Percentiles rank a stretch among this genome's conserved stretches.
phyloP scores from a whole-genome alignment of 2,797 vertebrate genomes.

The Acanthis flammea region DNA sequence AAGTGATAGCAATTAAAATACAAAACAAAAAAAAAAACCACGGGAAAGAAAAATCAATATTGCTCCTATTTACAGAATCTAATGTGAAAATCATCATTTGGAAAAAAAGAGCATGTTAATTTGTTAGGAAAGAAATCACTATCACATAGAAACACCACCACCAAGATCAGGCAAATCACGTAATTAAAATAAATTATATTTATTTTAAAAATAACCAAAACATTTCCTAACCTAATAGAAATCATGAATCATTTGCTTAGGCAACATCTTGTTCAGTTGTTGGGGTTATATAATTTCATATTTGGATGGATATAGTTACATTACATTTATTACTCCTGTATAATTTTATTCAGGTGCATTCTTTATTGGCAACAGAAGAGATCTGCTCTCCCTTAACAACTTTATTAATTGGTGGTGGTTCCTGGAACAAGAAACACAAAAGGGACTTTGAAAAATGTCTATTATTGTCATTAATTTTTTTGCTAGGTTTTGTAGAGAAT shows the following conservation, averaged over 20 bases:
- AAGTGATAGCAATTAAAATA: background rate
- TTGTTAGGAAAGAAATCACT: background rate
- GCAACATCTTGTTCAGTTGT: background rate
- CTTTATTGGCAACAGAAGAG: background rate
- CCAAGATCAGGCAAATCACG: background rate
- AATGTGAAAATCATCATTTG: background rate
- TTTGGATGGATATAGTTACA: background rate
- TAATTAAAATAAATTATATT: background rate
- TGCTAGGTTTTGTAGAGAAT: background rate
- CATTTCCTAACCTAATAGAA: background rate
- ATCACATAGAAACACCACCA: background rate
- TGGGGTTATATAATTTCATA: background rate
- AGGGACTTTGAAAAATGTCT: background rate
- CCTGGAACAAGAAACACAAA: background rate
- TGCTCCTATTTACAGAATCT: background rate
- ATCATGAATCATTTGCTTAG: background rate
- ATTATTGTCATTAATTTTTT: background rate
- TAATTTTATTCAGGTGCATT: background rate
- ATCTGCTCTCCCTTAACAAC: background rate
- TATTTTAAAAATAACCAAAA: background rate
- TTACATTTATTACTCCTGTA: background rate
- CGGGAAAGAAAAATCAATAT: background rate
- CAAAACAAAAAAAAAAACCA: background rate
- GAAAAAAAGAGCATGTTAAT: background rate
- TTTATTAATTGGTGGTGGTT: background rate